Evolutionary conservation across 2,797 vertebrate species (phyloP).

Genomic region (Crenuchus spilurus): DNA sequence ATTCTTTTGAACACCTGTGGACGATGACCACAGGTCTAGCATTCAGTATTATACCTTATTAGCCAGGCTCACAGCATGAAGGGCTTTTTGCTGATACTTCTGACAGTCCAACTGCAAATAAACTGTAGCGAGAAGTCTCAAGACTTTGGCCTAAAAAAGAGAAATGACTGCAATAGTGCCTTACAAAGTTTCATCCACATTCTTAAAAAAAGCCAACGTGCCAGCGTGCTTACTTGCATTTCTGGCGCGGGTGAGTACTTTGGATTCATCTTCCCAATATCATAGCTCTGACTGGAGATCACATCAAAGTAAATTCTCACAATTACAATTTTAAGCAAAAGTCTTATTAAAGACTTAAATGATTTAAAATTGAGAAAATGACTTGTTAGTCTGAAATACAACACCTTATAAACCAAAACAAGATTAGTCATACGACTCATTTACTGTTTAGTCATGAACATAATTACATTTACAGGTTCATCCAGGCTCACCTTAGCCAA

Average conservation of each 20-base stretch:
- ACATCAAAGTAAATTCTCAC: slow-evolving; percentile 34
- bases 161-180: slow-evolving; percentile 29
- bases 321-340: background rate
- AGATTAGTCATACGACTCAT: background rate
- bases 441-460: background rate
- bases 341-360: background rate
- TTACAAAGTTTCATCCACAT: background rate
- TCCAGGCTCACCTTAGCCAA: slow-evolving; percentile 86
- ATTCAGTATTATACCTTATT: slow-evolving; percentile 82
- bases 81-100: slow-evolving; percentile 81
- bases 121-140: slow-evolving; percentile 85
- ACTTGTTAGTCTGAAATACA: background rate
- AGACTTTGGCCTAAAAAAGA: slow-evolving; percentile 82
- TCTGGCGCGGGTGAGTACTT: slow-evolving; percentile 76
- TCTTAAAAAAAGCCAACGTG: background rate
- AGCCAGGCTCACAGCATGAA: slow-evolving; percentile 82
- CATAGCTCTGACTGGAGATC: slow-evolving; percentile 86
- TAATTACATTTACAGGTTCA: background rate
- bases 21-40: background rate
- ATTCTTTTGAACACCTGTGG: no score
- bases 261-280: slow-evolving; percentile 83
- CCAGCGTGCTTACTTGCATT: slow-evolving; percentile 80
- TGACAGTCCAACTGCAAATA: slow-evolving; percentile 86
- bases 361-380: background rate
- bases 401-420: background rate